phyloP scores from a whole-genome alignment of 2,113 vertebrate species.

The Micronisus gabar region DNA sequence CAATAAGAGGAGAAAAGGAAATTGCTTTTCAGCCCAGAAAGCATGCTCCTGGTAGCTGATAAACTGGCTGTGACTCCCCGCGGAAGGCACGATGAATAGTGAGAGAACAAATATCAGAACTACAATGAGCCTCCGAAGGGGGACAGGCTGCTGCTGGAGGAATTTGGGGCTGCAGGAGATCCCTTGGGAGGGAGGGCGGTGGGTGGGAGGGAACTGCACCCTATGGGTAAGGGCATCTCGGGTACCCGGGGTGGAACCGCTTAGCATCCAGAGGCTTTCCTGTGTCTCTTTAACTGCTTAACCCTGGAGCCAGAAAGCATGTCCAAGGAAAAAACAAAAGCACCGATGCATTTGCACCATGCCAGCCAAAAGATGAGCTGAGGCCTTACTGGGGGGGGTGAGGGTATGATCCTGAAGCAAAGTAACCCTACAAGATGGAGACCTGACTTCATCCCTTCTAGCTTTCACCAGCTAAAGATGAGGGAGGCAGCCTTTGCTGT shows the following conservation, averaged over 20 bases:
- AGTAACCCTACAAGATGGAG: neutral
- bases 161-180: neutral
- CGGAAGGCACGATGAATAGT: neutral
- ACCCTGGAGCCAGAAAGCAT: neutral
- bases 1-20: conserved; percentile 61
- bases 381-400: neutral
- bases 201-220: neutral
- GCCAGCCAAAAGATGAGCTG: neutral
- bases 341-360: fast-evolving
- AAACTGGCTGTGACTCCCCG: neutral
- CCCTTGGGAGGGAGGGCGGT: neutral
- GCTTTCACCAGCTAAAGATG: neutral
- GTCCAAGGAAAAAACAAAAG: neutral
- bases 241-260: neutral
- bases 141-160: neutral
- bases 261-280: neutral
- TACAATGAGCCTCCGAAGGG: neutral
- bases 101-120: neutral
- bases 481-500: neutral
- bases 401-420: neutral
- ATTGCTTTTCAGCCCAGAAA: conserved; percentile 48
- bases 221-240: neutral
- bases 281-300: neutral
- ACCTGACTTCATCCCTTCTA: neutral
- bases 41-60: conserved; percentile 45